Percentiles rank a stretch among this genome's conserved stretches.
Conservation (phyloP, 2,113 vertebrate genomes). For the Misgurnus mizolepis region DNA sequence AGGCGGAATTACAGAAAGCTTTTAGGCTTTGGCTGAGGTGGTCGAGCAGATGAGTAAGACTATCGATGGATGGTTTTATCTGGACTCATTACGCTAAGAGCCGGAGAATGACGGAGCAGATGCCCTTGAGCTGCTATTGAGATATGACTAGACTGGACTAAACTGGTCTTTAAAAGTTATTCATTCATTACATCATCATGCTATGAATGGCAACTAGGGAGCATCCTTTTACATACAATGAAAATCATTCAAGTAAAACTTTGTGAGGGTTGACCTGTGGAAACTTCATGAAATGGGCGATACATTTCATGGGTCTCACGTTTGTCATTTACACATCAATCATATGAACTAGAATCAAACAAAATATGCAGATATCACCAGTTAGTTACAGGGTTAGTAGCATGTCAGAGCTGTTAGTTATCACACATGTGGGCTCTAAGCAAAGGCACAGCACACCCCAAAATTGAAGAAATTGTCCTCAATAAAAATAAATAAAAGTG, state of each 20-base stretch:
- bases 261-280: background rate
- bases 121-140: constrained; percentile 75
- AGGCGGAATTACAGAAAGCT: constrained; percentile 74
- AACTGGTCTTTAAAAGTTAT: constrained; percentile 49
- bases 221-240: background rate
- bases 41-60: constrained; percentile 67
- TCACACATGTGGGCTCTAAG: constrained; percentile 8
- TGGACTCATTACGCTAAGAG: constrained; percentile 79
- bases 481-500: too few species aligned
- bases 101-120: constrained; percentile 61
- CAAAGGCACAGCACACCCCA: background rate
- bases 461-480: too few species aligned
- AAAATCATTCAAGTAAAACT: background rate
- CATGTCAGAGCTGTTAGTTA: constrained; percentile 33
- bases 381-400: constrained; percentile 39
- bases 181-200: constrained; percentile 34
- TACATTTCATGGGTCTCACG: background rate
- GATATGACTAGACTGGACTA: constrained; percentile 33
- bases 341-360: background rate
- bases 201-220: background rate
- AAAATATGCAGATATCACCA: background rate
- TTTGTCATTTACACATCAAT: constrained; percentile 19
- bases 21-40: constrained; percentile 68
- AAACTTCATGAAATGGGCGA: background rate
- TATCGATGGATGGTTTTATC: constrained; percentile 76